phyloP scores from a whole-genome alignment of 2,797 vertebrate genomes.

The Parotocinclus haroldoi region DNA sequence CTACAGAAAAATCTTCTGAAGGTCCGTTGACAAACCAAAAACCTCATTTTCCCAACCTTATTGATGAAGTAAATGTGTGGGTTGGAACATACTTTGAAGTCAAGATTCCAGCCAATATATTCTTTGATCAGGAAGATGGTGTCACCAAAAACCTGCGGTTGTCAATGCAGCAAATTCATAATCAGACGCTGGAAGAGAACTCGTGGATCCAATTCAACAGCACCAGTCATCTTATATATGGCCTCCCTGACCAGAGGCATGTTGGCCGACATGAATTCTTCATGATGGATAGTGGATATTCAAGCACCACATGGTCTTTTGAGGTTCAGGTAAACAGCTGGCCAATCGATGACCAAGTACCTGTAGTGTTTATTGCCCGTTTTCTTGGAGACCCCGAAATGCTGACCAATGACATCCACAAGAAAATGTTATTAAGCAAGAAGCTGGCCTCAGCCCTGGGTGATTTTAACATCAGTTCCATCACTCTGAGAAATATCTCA shows the following conservation, averaged over 20 bases:
- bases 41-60: constrained; percentile 85
- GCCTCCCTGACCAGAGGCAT: constrained; percentile 81
- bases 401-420: constrained; percentile 78
- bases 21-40: constrained; percentile 78
- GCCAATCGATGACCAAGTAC: constrained; percentile 78
- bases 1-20: constrained; percentile 69
- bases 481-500: constrained; percentile 82
- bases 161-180: constrained; percentile 82
- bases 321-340: constrained; percentile 87
- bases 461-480: constrained; percentile 87
- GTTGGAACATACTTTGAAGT: constrained; percentile 95
- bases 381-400: constrained; percentile 80
- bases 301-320: constrained; percentile 83
- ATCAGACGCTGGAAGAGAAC: constrained; percentile 79
- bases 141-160: constrained; percentile 90
- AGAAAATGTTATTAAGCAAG: constrained; percentile 88
- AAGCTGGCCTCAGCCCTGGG: constrained; percentile 84
- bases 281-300: constrained; percentile 89
- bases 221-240: constrained; percentile 93
- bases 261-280: constrained; percentile 89
- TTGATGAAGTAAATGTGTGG: constrained; percentile 90
- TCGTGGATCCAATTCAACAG: constrained; percentile 97
- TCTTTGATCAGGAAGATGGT: constrained; percentile 89
- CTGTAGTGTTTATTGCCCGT: constrained; percentile 80
- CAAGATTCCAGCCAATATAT: constrained; percentile 92